Conservation (phyloP, 2,888 invertebrate genomes). For the Ecdyonurus torrentis region DNA sequence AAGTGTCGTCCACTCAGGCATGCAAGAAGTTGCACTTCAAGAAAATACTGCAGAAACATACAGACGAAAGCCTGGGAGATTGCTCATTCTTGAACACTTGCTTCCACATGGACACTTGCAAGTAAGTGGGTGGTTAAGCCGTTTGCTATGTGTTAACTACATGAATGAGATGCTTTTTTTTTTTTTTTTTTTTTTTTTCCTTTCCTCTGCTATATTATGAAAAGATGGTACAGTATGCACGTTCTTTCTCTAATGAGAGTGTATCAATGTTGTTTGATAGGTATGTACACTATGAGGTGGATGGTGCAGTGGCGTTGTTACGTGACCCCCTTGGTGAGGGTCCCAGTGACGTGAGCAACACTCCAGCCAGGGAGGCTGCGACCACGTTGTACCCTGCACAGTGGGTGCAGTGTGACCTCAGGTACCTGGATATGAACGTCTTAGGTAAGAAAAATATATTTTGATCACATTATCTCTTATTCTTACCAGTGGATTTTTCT, state of each 20-base stretch:
- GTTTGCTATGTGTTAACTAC: neutral
- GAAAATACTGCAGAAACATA: conserved; percentile 90
- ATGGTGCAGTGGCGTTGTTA: conserved; percentile 35
- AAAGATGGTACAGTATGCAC: neutral
- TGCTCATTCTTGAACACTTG: conserved; percentile 97
- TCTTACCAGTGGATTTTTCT: neutral
- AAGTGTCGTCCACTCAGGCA: conserved; percentile 24
- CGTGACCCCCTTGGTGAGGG: conserved; percentile 12
- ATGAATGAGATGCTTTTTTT: conserved; percentile 15
- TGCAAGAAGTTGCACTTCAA: conserved; percentile 91
- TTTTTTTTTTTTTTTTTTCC: neutral
- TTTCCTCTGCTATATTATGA: neutral
- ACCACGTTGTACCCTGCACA: conserved; percentile 74
- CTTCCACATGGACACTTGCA: conserved; percentile 98
- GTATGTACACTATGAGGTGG: conserved; percentile 96
- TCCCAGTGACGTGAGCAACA: conserved; percentile 14
- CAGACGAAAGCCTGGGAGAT: conserved; percentile 87
- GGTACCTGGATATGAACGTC: conserved; percentile 79
- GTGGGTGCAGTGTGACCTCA: conserved; percentile 94
- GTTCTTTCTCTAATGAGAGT: neutral
- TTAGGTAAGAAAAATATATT: conserved; percentile 47
- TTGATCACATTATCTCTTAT: neutral
- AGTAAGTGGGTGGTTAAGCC: conserved; percentile 32
- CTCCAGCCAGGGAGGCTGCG: conserved; percentile 17
- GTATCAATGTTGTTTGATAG: conserved; percentile 29